Conservation (phyloP, 2,888 invertebrate genomes). For the Torymus aiolomorphi region DNA sequence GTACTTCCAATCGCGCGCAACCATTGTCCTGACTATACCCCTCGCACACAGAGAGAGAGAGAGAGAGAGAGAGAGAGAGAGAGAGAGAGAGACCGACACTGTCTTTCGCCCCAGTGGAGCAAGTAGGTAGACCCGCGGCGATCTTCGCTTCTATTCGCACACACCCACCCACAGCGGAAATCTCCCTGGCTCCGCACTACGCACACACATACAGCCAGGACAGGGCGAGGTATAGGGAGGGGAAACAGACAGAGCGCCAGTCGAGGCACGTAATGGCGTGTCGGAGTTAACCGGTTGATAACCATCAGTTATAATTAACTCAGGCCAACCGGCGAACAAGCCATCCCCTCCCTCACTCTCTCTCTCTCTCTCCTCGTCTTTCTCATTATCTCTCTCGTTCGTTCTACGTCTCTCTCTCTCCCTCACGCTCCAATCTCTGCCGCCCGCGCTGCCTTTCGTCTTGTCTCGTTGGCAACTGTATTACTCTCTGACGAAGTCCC, state of each 20-base stretch:
- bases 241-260: slow-evolving; percentile 60
- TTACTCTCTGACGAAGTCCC: slow-evolving; percentile 57
- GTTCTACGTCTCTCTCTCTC: slow-evolving; percentile 31
- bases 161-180: slow-evolving; percentile 28
- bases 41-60: no score
- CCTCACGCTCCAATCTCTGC: slow-evolving; percentile 47
- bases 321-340: slow-evolving; percentile 74
- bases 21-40: no score
- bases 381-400: slow-evolving; percentile 24
- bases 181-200: slow-evolving; percentile 13
- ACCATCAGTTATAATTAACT: slow-evolving; percentile 76
- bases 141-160: slow-evolving; percentile 5
- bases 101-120: no score
- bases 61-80: no score
- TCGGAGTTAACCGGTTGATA: slow-evolving; percentile 76
- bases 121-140: background rate
- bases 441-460: slow-evolving; percentile 38
- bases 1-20: no score
- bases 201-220: background rate
- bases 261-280: slow-evolving; percentile 75
- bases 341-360: slow-evolving; percentile 69
- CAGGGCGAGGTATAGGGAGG: background rate
- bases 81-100: no score
- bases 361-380: slow-evolving; percentile 62
- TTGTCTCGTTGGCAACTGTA: slow-evolving; percentile 50